Evolutionary conservation across 2,888 invertebrate genomes (phyloP).

Genomic region (Graphium colonna): DNA sequence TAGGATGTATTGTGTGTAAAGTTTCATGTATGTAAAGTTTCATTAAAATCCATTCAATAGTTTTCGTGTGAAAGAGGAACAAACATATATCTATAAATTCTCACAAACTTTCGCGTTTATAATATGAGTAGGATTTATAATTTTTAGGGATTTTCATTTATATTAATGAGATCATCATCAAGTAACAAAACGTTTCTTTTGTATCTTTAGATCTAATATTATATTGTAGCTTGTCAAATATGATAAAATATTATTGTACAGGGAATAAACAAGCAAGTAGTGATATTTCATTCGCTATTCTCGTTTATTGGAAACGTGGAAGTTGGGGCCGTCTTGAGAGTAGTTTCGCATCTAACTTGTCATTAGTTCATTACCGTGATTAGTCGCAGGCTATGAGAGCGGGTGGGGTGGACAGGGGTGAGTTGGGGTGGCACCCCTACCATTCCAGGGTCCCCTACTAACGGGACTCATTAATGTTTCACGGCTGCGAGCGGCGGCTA

Average conservation of each 20-base stretch:
- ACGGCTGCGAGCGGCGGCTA: conserved; percentile 55
- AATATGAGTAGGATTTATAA: too few relatives aligned
- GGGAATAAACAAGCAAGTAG: conserved; percentile 1
- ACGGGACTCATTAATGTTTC: conserved; percentile 69
- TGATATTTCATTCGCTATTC: conserved; percentile 5
- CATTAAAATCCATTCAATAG: too few relatives aligned
- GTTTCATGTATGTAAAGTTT: too few relatives aligned
- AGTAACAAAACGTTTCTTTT: too few relatives aligned
- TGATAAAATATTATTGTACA: neutral
- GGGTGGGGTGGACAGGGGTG: conserved; percentile 20
- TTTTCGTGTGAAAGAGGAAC: too few relatives aligned
- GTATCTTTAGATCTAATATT: too few relatives aligned
- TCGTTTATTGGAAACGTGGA: conserved; percentile 15
- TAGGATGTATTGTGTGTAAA: too few relatives aligned
- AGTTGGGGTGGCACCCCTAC: conserved; percentile 30
- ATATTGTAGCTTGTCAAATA: too few relatives aligned
- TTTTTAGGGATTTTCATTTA: too few relatives aligned
- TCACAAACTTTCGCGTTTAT: too few relatives aligned
- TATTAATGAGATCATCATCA: too few relatives aligned
- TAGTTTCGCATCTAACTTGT: conserved; percentile 57
- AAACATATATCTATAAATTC: too few relatives aligned
- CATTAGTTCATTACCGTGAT: conserved; percentile 71
- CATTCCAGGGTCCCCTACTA: conserved; percentile 42
- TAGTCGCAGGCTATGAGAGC: conserved; percentile 40
- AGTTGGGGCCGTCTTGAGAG: conserved; percentile 40